phyloP scores from a whole-genome alignment of 2,797 vertebrate genomes.

The Vultur gryphus region DNA sequence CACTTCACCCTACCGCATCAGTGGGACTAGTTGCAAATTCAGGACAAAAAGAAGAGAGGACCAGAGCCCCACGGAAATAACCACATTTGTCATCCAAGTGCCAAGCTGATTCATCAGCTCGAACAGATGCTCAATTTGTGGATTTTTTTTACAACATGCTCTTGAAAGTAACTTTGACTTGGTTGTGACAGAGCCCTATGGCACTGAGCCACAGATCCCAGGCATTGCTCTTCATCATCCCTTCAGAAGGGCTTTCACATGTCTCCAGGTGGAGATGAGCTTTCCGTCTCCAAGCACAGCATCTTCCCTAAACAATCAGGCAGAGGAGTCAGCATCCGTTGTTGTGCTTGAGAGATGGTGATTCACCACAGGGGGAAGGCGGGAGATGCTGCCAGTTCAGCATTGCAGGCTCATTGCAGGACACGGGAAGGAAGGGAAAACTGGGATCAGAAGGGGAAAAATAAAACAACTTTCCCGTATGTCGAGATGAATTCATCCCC shows the following conservation, averaged over 20 bases:
- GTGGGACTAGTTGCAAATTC: background rate
- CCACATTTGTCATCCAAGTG: background rate
- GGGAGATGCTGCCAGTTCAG: background rate
- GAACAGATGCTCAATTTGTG: background rate
- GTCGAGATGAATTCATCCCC: background rate
- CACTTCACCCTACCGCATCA: background rate
- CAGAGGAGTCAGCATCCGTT: background rate
- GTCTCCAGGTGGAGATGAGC: background rate
- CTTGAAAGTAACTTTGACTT: background rate
- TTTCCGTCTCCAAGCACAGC: background rate
- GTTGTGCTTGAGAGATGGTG: background rate
- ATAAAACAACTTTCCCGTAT: background rate
- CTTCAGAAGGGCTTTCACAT: background rate
- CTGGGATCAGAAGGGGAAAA: background rate
- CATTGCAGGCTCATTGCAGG: background rate
- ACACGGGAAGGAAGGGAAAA: background rate
- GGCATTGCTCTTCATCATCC: background rate
- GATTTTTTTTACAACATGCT: background rate
- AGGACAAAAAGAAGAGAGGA: background rate
- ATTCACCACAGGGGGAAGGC: background rate
- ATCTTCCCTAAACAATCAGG: background rate
- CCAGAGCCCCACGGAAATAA: accelerated
- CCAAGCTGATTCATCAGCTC: background rate
- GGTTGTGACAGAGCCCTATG: background rate
- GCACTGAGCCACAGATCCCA: background rate